These are phyloP conservation scores for Drosophila mimetica DNA, from an alignment of 2,888 invertebrate genomes.

Conservation along the genomic window DNA sequence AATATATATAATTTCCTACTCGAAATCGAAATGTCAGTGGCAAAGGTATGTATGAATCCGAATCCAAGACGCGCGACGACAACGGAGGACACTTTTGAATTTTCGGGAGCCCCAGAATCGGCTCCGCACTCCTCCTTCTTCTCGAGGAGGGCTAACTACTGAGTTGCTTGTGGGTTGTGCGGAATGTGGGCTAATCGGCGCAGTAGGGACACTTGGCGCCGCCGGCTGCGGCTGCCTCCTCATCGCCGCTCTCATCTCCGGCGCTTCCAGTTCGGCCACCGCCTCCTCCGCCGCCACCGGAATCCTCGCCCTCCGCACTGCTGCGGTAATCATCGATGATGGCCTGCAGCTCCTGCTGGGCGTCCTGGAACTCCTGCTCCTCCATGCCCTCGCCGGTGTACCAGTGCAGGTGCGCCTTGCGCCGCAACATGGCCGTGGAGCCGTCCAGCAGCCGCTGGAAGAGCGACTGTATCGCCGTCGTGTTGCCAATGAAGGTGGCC, in stretches of 20 bases:
- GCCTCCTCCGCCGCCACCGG: constrained; percentile 16
- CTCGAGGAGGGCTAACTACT: background rate
- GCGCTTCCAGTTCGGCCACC: background rate
- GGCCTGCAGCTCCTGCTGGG: constrained; percentile 91
- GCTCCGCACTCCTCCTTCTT: background rate
- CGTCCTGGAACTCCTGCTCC: constrained; percentile 93
- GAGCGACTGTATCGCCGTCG: constrained; percentile 92
- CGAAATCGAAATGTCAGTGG: background rate
- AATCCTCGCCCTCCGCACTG: constrained; percentile 46
- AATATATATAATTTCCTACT: constrained; percentile 4
- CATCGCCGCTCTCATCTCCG: constrained; percentile 14
- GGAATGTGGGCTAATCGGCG: constrained; percentile 5
- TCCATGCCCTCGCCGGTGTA: constrained; percentile 95
- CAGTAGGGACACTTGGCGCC: constrained; percentile 50
- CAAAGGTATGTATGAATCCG: background rate
- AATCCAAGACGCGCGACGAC: background rate
- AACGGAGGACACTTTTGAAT: constrained; percentile 3
- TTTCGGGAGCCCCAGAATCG: background rate
- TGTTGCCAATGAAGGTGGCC: constrained; percentile 93
- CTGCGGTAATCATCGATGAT: constrained; percentile 88
- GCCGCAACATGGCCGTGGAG: constrained; percentile 92
- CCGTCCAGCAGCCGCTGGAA: constrained; percentile 91
- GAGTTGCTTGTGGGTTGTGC: background rate
- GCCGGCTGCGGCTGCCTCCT: background rate
- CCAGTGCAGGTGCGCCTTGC: constrained; percentile 94